Evolutionary conservation across 2,888 invertebrate genomes (phyloP).

Genomic region (Deroplatys truncata): DNA sequence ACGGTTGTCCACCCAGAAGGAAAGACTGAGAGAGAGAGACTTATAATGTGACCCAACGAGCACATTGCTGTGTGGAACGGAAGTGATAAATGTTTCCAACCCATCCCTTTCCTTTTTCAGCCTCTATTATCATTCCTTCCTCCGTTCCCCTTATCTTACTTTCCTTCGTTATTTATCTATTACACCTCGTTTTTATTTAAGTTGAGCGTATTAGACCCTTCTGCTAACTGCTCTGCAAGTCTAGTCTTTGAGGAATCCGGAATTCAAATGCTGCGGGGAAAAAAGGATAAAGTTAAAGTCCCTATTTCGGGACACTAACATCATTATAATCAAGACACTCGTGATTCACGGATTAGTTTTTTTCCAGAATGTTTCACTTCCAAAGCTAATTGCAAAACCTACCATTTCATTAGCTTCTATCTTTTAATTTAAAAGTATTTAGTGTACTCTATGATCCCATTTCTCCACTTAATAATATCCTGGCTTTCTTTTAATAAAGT

Average conservation of each 20-base stretch:
- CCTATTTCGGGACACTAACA: not conserved
- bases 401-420: not conserved
- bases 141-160: not conserved
- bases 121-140: conserved; percentile 9
- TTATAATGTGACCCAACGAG: conserved; percentile 1
- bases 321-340: not conserved
- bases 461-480: not conserved
- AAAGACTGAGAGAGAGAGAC: not conserved
- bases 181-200: not conserved
- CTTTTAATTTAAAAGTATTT: not conserved
- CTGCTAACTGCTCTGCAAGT: not conserved
- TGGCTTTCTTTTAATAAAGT: too few relatives aligned
- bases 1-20: not conserved
- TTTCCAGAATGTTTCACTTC: not conserved
- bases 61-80: conserved; percentile 13
- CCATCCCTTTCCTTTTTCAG: not conserved
- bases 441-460: not conserved
- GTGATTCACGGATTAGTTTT: not conserved
- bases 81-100: conserved; percentile 13
- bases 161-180: conserved; percentile 8
- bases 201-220: not conserved
- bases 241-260: not conserved
- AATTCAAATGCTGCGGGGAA: not conserved
- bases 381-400: not conserved
- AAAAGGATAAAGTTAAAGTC: not conserved